Evolutionary conservation across 1,140 invertebrate genomes (phyloP).

Genomic region (Platyscapa corneri): DNA sequence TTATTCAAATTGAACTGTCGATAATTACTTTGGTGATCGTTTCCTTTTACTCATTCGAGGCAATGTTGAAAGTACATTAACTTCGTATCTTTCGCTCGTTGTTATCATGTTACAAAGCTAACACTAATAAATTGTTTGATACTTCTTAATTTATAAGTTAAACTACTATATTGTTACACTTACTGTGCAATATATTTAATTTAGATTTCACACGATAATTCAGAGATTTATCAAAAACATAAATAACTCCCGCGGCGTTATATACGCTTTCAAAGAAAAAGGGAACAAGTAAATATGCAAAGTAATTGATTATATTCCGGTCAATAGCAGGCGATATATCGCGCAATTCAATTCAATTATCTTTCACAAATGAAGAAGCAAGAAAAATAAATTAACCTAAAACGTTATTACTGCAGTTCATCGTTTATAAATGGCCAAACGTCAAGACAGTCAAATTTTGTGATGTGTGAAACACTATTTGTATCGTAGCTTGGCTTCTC

Average conservation of each 20-base stretch:
- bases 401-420: neutral
- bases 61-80: neutral
- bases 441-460: neutral
- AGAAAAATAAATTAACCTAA: slow-evolving; percentile 23
- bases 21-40: neutral
- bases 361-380: neutral
- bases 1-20: neutral
- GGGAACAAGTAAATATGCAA: neutral
- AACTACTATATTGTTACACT: neutral
- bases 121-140: neutral
- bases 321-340: too few relatives aligned
- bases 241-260: too few relatives aligned
- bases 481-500: neutral
- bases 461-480: neutral
- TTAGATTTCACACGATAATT: neutral
- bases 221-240: too few relatives aligned
- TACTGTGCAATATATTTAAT: neutral
- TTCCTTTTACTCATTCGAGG: neutral
- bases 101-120: neutral
- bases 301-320: neutral
- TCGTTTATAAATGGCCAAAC: slow-evolving; percentile 19
- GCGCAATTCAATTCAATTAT: neutral
- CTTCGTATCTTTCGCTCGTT: neutral
- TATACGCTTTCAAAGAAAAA: too few relatives aligned
- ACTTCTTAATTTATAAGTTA: neutral